Conservation (phyloP, 2,797 vertebrate genomes). For the Hemibagrus guttatus region DNA sequence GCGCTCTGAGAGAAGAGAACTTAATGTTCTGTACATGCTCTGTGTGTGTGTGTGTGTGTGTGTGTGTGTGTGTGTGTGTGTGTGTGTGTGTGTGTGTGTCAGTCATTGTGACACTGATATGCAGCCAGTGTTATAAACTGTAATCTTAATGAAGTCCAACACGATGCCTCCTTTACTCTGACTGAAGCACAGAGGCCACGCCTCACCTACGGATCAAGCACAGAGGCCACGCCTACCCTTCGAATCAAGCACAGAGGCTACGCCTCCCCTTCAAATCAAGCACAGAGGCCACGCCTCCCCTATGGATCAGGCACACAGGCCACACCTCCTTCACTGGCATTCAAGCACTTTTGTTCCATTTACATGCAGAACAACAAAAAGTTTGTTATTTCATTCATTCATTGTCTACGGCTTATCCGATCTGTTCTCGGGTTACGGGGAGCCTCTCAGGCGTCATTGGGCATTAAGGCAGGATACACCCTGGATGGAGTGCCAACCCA, state of each 20-base stretch:
- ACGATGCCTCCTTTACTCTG: not conserved
- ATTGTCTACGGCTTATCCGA: no score
- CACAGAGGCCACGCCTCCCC: not conserved
- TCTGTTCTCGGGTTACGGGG: no score
- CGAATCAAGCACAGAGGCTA: not conserved
- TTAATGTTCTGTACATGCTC: constrained; percentile 17
- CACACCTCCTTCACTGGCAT: not conserved
- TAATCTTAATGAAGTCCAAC: not conserved
- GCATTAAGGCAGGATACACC: no score
- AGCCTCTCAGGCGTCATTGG: no score
- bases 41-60: not conserved
- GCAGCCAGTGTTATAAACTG: not conserved
- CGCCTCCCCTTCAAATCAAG: not conserved
- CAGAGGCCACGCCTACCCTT: not conserved
- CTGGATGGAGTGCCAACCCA: no score
- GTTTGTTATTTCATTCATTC: no score
- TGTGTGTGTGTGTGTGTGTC: constrained; percentile 3
- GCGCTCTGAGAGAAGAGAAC: not conserved
- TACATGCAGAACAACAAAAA: not conserved
- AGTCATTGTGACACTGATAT: not conserved
- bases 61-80: constrained; percentile 6
- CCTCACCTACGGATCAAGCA: not conserved
- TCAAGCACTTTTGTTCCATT: not conserved
- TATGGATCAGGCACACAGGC: not conserved
- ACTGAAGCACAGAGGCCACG: not conserved